Base-by-base conservation (phyloP, 2,113 vertebrate genomes). In the Nothobranchius kuhntae region DNA sequence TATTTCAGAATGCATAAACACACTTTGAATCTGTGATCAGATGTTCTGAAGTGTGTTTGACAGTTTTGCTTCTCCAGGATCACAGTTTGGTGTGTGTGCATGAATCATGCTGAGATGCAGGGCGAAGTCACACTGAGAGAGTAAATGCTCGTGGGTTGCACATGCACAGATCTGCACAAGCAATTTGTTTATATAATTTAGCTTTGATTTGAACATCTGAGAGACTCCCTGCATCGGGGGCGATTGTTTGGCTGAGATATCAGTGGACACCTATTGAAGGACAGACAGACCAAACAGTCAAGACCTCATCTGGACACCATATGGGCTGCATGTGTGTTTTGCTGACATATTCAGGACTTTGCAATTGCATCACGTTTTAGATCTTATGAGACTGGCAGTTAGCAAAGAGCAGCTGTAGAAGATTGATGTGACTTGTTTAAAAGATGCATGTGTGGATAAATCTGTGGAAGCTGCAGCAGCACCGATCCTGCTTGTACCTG, bases 261-360 rank as follows among this genome's bases (percentile, higher is more conserved):
- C 65, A 59, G 57, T 62, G 74, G 52, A 86, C 78, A 82, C 71
- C 55, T 55, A 73, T 59, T 73, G 38, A 80, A 54, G 60, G 84
- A 77, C 67, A 62, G 67, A 68, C 46, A 69, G 54, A 68, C 61
- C 48, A 14, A 6, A 53, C 13, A 72, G 53, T 65, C 58, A 66
- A 61, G 66, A 67, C 14, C 73, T 86, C 86, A 91, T 91, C 84
- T 88, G 89, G 82, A 48, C 81, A 75, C 82, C 88, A 86, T 82
- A 85, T 89, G 82, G 58, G 60, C 65, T 70, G 70, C 57, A 42
- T 80, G 60, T 73, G 65, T 65, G 64, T 65, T 82, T 78, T 67
- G 47, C 66, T 71, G 75, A 78, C 77, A 80, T 64, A 36, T 80
- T 71, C 47, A 14, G 45, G 79, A 70, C 17, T 10, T 66, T 80